Percentiles rank a stretch among this genome's conserved stretches.
phyloP scores from a whole-genome alignment of 2,888 invertebrate genomes.

The Rosalia funebris region DNA sequence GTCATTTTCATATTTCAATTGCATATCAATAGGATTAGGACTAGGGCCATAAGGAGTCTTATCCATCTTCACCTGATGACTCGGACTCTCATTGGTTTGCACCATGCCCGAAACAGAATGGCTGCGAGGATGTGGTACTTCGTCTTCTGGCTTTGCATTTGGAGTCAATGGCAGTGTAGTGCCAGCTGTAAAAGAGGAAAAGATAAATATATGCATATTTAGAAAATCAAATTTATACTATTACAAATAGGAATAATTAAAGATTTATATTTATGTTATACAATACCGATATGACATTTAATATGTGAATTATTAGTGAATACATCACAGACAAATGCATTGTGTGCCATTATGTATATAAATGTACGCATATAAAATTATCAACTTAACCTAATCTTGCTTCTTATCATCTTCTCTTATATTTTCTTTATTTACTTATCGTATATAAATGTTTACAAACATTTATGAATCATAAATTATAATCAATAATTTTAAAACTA shows the following conservation, averaged over 20 bases:
- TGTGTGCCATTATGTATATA: slow-evolving; percentile 5
- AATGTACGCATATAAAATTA: not conserved
- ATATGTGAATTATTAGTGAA: slow-evolving; percentile 17
- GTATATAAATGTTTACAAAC: too few relatives aligned
- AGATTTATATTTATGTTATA: not conserved
- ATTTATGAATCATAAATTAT: too few relatives aligned
- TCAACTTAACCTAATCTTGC: not conserved
- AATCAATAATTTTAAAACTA: too few relatives aligned
- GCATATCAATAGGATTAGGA: slow-evolving; percentile 75
- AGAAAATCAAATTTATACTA: not conserved
- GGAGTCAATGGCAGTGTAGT: slow-evolving; percentile 51
- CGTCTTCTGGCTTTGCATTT: slow-evolving; percentile 58
- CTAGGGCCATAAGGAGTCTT: slow-evolving; percentile 49
- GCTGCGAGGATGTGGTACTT: slow-evolving; percentile 70
- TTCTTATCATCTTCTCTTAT: not conserved
- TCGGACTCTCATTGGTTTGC: slow-evolving; percentile 73
- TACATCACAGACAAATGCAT: slow-evolving; percentile 14
- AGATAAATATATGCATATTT: not conserved
- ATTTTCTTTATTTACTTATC: too few relatives aligned
- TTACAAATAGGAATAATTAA: not conserved
- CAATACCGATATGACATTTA: slow-evolving; percentile 21
- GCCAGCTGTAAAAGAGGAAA: slow-evolving; percentile 1
- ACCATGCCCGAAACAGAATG: slow-evolving; percentile 69
- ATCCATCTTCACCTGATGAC: slow-evolving; percentile 67
- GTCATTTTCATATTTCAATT: slow-evolving; percentile 97